Evolutionary conservation across 2,113 vertebrate species (phyloP), one percentile per base, ranked within the genome.

Genomic region (Mesitornis unicolor): DNA sequence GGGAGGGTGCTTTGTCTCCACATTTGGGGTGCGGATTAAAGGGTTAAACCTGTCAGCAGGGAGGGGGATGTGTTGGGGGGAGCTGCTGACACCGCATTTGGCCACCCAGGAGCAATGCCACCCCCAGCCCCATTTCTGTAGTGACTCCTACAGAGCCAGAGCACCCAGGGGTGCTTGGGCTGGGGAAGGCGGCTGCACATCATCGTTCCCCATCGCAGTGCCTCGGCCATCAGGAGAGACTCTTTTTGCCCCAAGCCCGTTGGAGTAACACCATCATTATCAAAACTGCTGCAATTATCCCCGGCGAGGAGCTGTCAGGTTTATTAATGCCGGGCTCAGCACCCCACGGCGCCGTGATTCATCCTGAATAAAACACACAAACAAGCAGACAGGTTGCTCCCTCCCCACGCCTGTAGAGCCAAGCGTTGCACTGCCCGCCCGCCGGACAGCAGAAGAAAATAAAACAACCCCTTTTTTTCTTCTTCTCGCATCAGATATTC

Each of bases 211-310:
- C 50, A 19, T 3, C 8, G 29, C 36, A 26, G 79, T 0, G 2
- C 53, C 65, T 81, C 68, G 29, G 75, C 70, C 51, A 17, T 42
- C 64, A 28, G 71, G 28, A 94, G 68, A 59, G 15, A 84, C 0
- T 11, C 35, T 33, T n/a, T 85, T 94, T 63, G 73, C 86, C 73
- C 47, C 40, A 16, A 50, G 81, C 68, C 51, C 13, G 3, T 7
- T 42, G 42, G 57, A 85, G 69, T 67, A 63, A 94, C 65, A 50
- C 64, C 87, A 96, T 82, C 81, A 51, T 94, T 84, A 93, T 50
- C 57, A 21, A 88, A 95, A 51, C 19, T 0, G 2, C 77, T 53
- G 85, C 91, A 45, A 57, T 70, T 57, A 78, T 13, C 1, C 42
- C n/a, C 10, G 0, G 70, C 3, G 11, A 92, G 77, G 83, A 93